These are phyloP conservation scores for Ophion obscuratus DNA, from an alignment of 2,888 invertebrate genomes.

Conservation along the genomic window DNA sequence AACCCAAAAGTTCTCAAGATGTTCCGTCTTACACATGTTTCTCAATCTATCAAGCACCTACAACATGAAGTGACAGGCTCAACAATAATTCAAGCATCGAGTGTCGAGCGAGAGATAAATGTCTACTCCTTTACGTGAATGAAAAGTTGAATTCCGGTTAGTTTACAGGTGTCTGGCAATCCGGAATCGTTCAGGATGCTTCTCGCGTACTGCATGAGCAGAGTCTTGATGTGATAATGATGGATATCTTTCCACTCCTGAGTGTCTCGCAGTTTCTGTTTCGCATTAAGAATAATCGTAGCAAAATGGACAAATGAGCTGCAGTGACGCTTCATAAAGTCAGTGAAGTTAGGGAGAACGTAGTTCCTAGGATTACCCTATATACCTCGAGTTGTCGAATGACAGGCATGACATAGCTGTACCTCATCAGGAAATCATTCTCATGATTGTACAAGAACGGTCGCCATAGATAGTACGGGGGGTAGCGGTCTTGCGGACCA, in stretches of 20 bases:
- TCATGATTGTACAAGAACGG: conserved; percentile 87
- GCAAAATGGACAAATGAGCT: too few relatives aligned
- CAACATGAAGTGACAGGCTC: too few relatives aligned
- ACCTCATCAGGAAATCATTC: conserved; percentile 83
- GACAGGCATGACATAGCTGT: conserved; percentile 76
- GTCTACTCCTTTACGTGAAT: conserved; percentile 68
- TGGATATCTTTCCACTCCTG: conserved; percentile 84
- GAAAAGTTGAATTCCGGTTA: conserved; percentile 67
- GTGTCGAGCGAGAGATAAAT: neutral
- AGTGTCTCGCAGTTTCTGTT: conserved; percentile 85
- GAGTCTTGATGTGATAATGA: conserved; percentile 86
- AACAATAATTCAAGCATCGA: neutral
- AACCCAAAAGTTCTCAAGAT: conserved; percentile 85
- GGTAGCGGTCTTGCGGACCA: conserved; percentile 60
- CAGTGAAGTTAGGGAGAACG: too few relatives aligned
- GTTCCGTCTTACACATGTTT: conserved; percentile 76
- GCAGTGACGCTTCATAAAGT: too few relatives aligned
- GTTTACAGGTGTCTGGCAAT: conserved; percentile 34
- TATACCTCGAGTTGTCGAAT: conserved; percentile 76
- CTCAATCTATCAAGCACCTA: conserved; percentile 84
- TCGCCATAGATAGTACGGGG: conserved; percentile 84
- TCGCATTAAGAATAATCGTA: neutral
- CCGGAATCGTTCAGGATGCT: conserved; percentile 66
- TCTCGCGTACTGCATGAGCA: conserved; percentile 84
- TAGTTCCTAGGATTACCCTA: too few relatives aligned